A percentile compares a stretch with the other conserved stretches of the same genome.
Evolutionary conservation across 2,888 invertebrate genomes (phyloP).

Genomic region (Meiosimyza platycephala): DNA sequence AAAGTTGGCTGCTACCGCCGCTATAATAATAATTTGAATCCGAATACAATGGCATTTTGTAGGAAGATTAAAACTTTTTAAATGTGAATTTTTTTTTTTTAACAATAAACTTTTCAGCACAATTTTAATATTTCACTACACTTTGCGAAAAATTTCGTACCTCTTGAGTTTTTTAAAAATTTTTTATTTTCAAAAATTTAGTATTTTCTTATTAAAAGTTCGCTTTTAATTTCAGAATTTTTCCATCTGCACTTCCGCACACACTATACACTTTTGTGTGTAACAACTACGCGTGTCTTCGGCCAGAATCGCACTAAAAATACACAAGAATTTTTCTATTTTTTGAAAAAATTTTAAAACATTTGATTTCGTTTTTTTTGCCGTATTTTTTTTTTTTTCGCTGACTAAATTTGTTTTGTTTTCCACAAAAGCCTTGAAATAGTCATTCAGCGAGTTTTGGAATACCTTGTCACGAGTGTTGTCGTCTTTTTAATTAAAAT

Average conservation of each 20-base stretch:
- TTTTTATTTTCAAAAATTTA: not conserved
- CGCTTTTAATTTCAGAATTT: not conserved
- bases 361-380: slow-evolving; percentile 8
- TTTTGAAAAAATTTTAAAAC: slow-evolving; percentile 19
- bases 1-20: slow-evolving; percentile 67
- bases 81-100: no score
- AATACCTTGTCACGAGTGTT: not conserved
- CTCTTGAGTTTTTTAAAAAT: not conserved
- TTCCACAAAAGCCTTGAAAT: slow-evolving; percentile 15
- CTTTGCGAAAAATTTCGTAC: not conserved
- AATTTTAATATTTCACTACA: no score
- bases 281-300: slow-evolving; percentile 13
- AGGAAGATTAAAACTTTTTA: not conserved
- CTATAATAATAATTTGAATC: slow-evolving; percentile 73
- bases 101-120: no score
- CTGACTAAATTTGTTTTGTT: not conserved
- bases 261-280: not conserved
- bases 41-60: slow-evolving; percentile 75
- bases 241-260: not conserved
- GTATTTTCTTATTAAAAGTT: not conserved
- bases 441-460: not conserved
- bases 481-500: not conserved
- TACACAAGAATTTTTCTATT: slow-evolving; percentile 25
- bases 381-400: not conserved
- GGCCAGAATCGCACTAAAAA: slow-evolving; percentile 27